These are phyloP conservation scores for Lanistes nyassanus DNA, from an alignment of 1,140 invertebrate genomes.

Conservation along the genomic window DNA sequence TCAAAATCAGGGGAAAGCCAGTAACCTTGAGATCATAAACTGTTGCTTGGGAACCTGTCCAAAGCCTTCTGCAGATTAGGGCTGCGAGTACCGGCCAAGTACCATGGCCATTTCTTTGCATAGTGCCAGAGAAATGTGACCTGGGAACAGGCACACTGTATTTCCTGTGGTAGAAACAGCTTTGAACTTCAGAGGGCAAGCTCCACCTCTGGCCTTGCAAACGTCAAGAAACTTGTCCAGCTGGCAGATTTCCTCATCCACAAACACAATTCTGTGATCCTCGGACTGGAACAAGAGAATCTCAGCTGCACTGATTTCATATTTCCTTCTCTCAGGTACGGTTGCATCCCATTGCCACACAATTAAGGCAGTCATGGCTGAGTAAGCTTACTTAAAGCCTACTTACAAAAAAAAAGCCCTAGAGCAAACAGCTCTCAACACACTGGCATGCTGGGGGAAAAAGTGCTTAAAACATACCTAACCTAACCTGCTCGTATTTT, in stretches of 20 bases:
- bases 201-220: slow-evolving; percentile 28
- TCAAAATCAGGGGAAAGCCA: no score
- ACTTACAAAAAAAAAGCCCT: no score
- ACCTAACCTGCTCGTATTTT: no score
- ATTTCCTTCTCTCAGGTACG: neutral
- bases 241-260: slow-evolving; percentile 32
- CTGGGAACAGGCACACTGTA: slow-evolving; percentile 53
- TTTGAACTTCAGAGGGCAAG: slow-evolving; percentile 38
- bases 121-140: slow-evolving; percentile 36
- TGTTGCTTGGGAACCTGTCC: neutral
- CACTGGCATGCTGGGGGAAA: no score
- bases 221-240: slow-evolving; percentile 23
- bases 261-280: slow-evolving; percentile 38
- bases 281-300: slow-evolving; percentile 26
- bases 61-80: slow-evolving; percentile 3
- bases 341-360: slow-evolving; percentile 27
- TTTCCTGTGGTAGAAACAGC: slow-evolving; percentile 50
- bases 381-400: no score
- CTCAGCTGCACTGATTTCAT: neutral
- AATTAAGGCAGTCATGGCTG: no score
- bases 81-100: slow-evolving; percentile 34
- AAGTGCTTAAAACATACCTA: no score
- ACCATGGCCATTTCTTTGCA: slow-evolving; percentile 49
- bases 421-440: no score
- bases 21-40: no score